Percentiles rank a stretch among this genome's conserved stretches.
These are phyloP conservation scores for Dermochelys coriacea DNA, from an alignment of 2,797 vertebrate species.

Conservation along the genomic window DNA sequence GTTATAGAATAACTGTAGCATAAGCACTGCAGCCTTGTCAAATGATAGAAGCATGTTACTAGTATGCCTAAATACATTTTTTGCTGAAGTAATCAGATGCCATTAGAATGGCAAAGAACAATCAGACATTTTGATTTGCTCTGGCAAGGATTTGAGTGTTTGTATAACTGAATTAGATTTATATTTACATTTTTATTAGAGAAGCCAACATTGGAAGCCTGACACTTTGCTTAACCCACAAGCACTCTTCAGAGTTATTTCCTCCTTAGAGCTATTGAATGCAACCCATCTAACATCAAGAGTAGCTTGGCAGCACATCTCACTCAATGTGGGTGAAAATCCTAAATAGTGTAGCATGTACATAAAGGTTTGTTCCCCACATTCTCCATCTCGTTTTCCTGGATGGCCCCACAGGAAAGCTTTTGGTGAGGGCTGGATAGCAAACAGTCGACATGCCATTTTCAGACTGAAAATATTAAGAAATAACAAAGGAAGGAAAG, in stretches of 20 bases:
- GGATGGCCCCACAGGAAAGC: background rate
- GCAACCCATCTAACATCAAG: conserved; percentile 19
- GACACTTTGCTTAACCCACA: background rate
- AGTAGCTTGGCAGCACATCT: background rate
- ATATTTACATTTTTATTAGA: conserved; percentile 60
- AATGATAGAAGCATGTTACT: conserved; percentile 18
- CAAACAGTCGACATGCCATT: background rate
- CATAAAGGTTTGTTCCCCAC: background rate
- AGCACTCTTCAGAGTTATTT: background rate
- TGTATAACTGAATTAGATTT: conserved; percentile 26
- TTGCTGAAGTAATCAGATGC: conserved; percentile 12
- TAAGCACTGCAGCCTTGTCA: conserved; percentile 30
- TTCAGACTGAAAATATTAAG: background rate
- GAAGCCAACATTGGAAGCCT: conserved; percentile 32
- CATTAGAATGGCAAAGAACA: background rate
- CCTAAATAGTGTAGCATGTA: background rate
- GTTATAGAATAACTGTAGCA: background rate
- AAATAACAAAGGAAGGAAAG: background rate
- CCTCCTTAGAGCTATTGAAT: background rate
- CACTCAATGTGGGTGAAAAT: background rate
- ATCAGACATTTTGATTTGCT: conserved; percentile 27
- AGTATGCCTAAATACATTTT: background rate
- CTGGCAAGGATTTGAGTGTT: conserved; percentile 14
- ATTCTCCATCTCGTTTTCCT: background rate
- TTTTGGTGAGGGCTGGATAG: background rate